Evolutionary conservation across 2,888 invertebrate species (phyloP).

Genomic region (Drosophila falleni): DNA sequence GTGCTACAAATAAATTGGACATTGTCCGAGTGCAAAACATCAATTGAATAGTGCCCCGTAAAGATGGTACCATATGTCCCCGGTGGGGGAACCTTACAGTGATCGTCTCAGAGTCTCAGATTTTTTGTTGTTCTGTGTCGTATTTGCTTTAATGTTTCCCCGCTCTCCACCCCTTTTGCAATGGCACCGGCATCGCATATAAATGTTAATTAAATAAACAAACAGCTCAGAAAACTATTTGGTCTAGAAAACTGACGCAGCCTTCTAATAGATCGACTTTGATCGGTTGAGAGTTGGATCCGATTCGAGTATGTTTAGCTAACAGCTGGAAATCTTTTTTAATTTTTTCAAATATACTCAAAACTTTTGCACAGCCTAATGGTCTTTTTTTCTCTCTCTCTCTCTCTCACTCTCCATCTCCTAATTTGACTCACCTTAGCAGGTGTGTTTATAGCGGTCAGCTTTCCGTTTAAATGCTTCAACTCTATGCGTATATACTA

Average conservation of each 20-base stretch:
- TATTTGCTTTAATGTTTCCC: constrained; percentile 27
- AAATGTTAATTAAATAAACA: constrained; percentile 76
- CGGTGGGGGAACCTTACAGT: constrained; percentile 7
- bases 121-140: constrained; percentile 3
- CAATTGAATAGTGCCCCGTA: constrained; percentile 45
- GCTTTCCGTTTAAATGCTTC: constrained; percentile 32
- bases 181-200: constrained; percentile 21
- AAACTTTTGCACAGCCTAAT: constrained; percentile 10
- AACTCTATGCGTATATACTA: constrained; percentile 16
- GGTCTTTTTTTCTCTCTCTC: constrained; percentile 11
- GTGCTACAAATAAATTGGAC: constrained; percentile 55
- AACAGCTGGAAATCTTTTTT: constrained; percentile 19
- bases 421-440: constrained; percentile 44
- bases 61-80: constrained; percentile 13
- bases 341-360: constrained; percentile 24
- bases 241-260: constrained; percentile 52
- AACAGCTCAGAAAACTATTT: constrained; percentile 76
- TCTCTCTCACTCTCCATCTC: constrained; percentile 2
- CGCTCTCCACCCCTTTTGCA: constrained; percentile 4
- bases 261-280: constrained; percentile 37
- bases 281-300: constrained; percentile 30
- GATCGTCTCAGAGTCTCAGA: constrained; percentile 8
- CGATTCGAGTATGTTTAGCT: constrained; percentile 18
- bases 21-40: constrained; percentile 31
- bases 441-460: constrained; percentile 48